phyloP scores from a whole-genome alignment of 2,797 vertebrate genomes.

The Liasis olivaceus region DNA sequence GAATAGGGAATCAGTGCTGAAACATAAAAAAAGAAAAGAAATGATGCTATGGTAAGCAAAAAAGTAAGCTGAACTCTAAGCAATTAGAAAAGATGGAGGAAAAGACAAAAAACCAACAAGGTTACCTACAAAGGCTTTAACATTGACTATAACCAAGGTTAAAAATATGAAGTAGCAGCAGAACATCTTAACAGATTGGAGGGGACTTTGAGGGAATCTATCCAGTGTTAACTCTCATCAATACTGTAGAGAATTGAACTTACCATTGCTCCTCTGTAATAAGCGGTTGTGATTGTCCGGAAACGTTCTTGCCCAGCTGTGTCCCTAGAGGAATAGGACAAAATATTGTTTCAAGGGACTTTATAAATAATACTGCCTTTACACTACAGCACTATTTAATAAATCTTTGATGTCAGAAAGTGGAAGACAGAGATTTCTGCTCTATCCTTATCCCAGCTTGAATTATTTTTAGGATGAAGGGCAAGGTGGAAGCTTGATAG shows the following conservation, averaged over 20 bases:
- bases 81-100: background rate
- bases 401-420: background rate
- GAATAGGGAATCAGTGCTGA: background rate
- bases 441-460: background rate
- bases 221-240: too few species aligned
- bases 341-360: background rate
- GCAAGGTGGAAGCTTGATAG: background rate
- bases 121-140: background rate
- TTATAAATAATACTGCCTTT: background rate
- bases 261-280: conserved; percentile 98
- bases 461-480: background rate
- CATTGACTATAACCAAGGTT: background rate
- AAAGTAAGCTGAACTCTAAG: background rate
- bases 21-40: background rate
- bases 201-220: rapidly evolving
- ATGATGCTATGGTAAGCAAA: background rate
- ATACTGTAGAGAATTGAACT: background rate
- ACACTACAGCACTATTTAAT: background rate
- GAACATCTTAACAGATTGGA: too few species aligned
- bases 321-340: conserved; percentile 80
- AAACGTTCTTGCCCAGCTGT: conserved; percentile 97
- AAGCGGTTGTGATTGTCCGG: conserved; percentile 96
- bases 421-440: background rate
- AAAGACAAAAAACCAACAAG: background rate
- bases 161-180: background rate